Evolutionary conservation across 1,140 invertebrate genomes (phyloP), one percentile per base, ranked within the genome.

Genomic region (Drosophila parabipectinata): DNA sequence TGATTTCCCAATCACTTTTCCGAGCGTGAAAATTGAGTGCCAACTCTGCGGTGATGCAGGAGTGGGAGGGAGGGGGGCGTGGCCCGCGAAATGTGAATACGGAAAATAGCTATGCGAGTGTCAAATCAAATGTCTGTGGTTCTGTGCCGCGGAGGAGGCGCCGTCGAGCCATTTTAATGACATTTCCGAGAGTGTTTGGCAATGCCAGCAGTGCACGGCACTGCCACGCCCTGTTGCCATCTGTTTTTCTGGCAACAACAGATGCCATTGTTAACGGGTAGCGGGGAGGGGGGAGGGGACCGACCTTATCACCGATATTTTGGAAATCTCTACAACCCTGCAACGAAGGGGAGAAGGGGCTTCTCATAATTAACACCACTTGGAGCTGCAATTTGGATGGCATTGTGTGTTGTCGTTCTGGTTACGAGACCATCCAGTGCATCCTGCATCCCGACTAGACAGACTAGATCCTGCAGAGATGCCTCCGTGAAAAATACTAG

Each of bases 61-160:
- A 32, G 12, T n/a, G 28, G 18, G 18, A 48, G 41, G 26, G 21
- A 26, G 9, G 15, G 45, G n/a, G 32, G 1, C 28, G 53, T 30
- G 44, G 15, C 41, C 32, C 37, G 53, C 68, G 24, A 71, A 71
- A 59, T 72, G 34, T 72, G 68, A 71, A 64, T 69, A 64, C 66
- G 59, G 44, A 82, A 85, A 78, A 82, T 79, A 75, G 75, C 75
- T 82, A 72, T 88, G 82, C 71, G 85, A 76, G 76, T 87, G 82
- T 88, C 79, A 88, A 87, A 87, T 88, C 83, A 66, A 88, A 82
- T 82, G 81, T 87, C 72, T 58, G 26, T 48, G 58, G 21, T 21
- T 53, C 28, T 61, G 53, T n/a, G 48, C 21, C n/a, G 62, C 37
- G 41, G 8, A 10, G 45, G 15, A 32, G 54, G 53, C 4, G 47